Evolutionary conservation across 1,140 invertebrate species (phyloP).

Genomic region (Penaeus indicus): DNA sequence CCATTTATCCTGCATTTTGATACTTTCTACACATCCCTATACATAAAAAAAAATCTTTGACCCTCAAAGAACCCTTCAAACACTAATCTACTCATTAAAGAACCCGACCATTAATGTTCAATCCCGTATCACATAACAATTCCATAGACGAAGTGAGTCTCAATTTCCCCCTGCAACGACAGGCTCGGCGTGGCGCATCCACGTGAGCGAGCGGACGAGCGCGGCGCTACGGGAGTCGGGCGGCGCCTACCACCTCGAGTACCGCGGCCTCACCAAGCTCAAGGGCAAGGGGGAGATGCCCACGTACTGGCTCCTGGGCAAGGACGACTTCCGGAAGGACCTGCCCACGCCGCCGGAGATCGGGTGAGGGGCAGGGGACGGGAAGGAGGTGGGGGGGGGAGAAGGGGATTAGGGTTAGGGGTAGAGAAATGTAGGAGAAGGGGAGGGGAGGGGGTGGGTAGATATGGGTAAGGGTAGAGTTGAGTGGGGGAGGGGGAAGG

Average conservation of each 20-base stretch:
- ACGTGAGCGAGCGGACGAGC: constrained; percentile 80
- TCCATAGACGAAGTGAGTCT: not conserved
- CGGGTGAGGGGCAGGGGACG: constrained; percentile 74
- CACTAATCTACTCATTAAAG: too few species aligned
- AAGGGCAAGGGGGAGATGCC: constrained; percentile 73
- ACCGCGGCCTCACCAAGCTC: constrained; percentile 85
- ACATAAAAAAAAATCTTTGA: too few species aligned
- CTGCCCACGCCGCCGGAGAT: constrained; percentile 84
- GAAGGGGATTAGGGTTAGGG: not conserved
- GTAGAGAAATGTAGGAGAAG: not conserved
- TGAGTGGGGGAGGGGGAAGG: too few species aligned
- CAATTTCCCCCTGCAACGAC: constrained; percentile 56
- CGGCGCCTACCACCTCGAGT: constrained; percentile 87
- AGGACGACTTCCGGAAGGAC: constrained; percentile 88
- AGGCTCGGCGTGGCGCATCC: constrained; percentile 80
- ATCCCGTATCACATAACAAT: not conserved
- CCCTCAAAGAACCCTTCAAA: too few species aligned
- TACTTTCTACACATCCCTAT: too few species aligned
- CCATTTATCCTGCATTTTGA: too few species aligned
- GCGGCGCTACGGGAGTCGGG: constrained; percentile 81
- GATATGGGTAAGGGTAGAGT: too few species aligned
- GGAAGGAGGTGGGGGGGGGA: not conserved
- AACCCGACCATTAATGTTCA: too few species aligned
- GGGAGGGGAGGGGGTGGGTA: not conserved
- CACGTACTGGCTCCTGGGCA: constrained; percentile 74